A percentile compares a stretch with the other conserved stretches of the same genome.
Conservation (phyloP, 2,888 invertebrate species). For the Dusona sp. region DNA sequence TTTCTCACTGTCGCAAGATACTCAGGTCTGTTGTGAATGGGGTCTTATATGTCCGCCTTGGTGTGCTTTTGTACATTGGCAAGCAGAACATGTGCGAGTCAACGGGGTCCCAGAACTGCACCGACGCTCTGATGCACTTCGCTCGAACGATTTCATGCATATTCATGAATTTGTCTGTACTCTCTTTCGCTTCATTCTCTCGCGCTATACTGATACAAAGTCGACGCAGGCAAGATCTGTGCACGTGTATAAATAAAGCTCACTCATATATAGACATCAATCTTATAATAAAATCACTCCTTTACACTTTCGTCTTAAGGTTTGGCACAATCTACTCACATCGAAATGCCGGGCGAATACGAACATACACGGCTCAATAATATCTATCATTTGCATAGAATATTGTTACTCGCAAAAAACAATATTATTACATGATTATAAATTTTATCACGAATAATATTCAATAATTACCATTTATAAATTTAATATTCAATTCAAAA, state of each 20-base stretch:
- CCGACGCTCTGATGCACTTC: slow-evolving; percentile 70
- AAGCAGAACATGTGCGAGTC: slow-evolving; percentile 29
- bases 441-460: neutral
- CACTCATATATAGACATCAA: slow-evolving; percentile 28
- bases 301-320: slow-evolving; percentile 13
- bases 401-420: neutral
- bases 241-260: slow-evolving; percentile 17
- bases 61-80: slow-evolving; percentile 58
- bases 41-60: slow-evolving; percentile 62
- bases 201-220: slow-evolving; percentile 10
- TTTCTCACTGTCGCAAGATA: slow-evolving; percentile 74
- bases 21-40: slow-evolving; percentile 71
- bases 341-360: neutral
- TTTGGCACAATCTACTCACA: slow-evolving; percentile 44
- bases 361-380: too few species aligned
- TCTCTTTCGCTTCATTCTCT: slow-evolving; percentile 45
- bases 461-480: neutral
- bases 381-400: neutral
- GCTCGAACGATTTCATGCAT: slow-evolving; percentile 78
- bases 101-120: slow-evolving; percentile 36
- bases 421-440: neutral
- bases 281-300: slow-evolving; percentile 15
- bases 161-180: slow-evolving; percentile 80
- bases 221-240: slow-evolving; percentile 16
- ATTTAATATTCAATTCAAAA: neutral